These are phyloP conservation scores for Parambassis ranga DNA, from an alignment of 2,797 vertebrate species.

Conservation along the genomic window DNA sequence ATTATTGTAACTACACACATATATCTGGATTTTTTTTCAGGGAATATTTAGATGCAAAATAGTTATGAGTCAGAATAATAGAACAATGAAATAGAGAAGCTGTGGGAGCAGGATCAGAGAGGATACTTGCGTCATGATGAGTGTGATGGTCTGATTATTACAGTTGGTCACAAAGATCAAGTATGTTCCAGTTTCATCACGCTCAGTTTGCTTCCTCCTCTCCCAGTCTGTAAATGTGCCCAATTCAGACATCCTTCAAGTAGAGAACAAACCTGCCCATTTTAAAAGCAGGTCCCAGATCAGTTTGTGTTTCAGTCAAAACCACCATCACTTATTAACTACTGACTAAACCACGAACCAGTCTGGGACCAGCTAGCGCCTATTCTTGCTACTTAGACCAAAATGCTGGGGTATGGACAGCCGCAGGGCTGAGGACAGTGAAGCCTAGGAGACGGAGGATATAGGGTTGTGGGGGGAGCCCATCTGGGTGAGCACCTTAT, in stretches of 20 bases:
- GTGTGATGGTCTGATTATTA: slow-evolving; percentile 84
- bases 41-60: slow-evolving; percentile 84
- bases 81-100: slow-evolving; percentile 62
- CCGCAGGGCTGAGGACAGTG: slow-evolving; percentile 61
- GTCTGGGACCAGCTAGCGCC: slow-evolving; percentile 40
- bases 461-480: slow-evolving; percentile 98
- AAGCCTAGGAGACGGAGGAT: slow-evolving; percentile 95
- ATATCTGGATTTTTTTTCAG: slow-evolving; percentile 72
- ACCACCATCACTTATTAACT: background rate
- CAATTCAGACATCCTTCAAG: slow-evolving; percentile 93
- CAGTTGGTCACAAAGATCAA: slow-evolving; percentile 97
- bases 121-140: slow-evolving; percentile 69
- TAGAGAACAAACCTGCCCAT: slow-evolving; percentile 71
- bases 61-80: slow-evolving; percentile 70
- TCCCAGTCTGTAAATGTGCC: slow-evolving; percentile 82
- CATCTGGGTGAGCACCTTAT: slow-evolving; percentile 99
- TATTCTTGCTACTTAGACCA: slow-evolving; percentile 68
- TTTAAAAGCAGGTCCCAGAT: slow-evolving; percentile 54
- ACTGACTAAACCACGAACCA: slow-evolving; percentile 39
- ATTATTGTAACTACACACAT: slow-evolving; percentile 47
- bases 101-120: slow-evolving; percentile 62
- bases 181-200: slow-evolving; percentile 90
- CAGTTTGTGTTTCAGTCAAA: slow-evolving; percentile 50
- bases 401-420: slow-evolving; percentile 82
- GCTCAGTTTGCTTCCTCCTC: slow-evolving; percentile 71